Evolutionary conservation across 2,113 vertebrate species (phyloP).

Genomic region (Oryzias curvinotus): DNA sequence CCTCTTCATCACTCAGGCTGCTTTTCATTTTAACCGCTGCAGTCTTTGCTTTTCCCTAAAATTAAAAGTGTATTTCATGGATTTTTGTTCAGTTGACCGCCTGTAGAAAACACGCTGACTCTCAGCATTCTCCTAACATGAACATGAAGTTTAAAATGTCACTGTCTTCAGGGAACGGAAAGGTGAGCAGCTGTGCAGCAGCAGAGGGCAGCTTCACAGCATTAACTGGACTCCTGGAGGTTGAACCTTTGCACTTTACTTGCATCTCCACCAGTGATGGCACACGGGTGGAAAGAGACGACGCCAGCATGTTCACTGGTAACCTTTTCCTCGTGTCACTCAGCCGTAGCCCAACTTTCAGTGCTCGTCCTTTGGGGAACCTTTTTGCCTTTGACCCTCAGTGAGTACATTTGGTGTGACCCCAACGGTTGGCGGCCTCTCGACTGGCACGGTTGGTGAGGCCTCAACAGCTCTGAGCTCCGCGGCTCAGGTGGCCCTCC

Average conservation of each 20-base stretch:
- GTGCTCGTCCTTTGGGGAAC: background rate
- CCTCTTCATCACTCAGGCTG: no score
- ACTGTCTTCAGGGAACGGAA: conserved; percentile 86
- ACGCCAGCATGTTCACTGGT: conserved; percentile 99
- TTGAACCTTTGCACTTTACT: conserved; percentile 97
- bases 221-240: conserved; percentile 95
- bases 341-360: background rate
- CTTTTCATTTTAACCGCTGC: no score
- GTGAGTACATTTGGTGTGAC: conserved; percentile 98
- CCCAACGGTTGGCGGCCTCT: conserved; percentile 90
- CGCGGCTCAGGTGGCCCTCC: conserved; percentile 98
- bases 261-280: conserved; percentile 99
- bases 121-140: no score
- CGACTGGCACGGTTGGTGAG: conserved; percentile 92
- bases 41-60: no score
- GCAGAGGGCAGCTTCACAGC: conserved; percentile 98
- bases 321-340: conserved; percentile 52
- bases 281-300: conserved; percentile 97
- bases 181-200: conserved; percentile 91
- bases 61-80: no score
- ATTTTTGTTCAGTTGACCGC: no score
- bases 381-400: conserved; percentile 45
- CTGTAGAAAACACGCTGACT: no score
- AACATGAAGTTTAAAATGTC: no score
- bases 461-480: conserved; percentile 97